A percentile compares a stretch with the other conserved stretches of the same genome.
Evolutionary conservation across 2,797 vertebrate species (phyloP).

Genomic region (Onychomys torridus): DNA sequence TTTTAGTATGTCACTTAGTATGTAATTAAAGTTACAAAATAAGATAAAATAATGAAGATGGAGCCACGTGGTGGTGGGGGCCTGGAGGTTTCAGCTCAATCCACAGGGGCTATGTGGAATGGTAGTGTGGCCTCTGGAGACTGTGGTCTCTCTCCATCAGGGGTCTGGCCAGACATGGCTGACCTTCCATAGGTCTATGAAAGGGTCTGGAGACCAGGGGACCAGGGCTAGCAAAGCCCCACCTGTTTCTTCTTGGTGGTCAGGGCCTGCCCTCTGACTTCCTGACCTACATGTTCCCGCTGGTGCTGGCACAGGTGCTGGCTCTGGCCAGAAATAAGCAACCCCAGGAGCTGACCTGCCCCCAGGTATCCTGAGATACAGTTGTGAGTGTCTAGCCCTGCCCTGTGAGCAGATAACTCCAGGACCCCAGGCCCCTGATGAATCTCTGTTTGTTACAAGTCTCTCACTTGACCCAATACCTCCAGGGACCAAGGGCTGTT

Average conservation of each 20-base stretch:
- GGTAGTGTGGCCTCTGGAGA: fast-evolving
- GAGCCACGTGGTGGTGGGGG: background rate
- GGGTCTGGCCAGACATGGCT: background rate
- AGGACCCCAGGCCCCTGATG: too few relatives aligned
- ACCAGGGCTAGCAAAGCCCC: fast-evolving
- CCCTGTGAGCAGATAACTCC: fast-evolving
- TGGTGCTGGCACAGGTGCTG: too few relatives aligned
- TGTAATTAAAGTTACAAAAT: constrained; percentile 84
- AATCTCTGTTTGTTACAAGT: background rate
- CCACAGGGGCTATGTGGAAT: fast-evolving
- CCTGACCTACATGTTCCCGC: fast-evolving
- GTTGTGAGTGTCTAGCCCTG: fast-evolving
- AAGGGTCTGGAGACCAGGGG: background rate
- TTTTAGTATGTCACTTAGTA: constrained; percentile 84
- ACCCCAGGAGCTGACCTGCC: too few relatives aligned
- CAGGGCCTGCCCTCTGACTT: fast-evolving
- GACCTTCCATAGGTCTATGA: fast-evolving
- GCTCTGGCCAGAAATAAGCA: background rate
- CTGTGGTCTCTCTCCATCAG: fast-evolving
- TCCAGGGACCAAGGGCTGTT: background rate
- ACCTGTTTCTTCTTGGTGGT: fast-evolving
- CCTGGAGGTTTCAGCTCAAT: background rate
- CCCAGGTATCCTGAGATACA: fast-evolving
- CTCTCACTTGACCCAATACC: background rate
- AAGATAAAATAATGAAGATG: constrained; percentile 80